Evolutionary conservation across 2,113 vertebrate species (phyloP).

Genomic region (Bothrops jararaca): DNA sequence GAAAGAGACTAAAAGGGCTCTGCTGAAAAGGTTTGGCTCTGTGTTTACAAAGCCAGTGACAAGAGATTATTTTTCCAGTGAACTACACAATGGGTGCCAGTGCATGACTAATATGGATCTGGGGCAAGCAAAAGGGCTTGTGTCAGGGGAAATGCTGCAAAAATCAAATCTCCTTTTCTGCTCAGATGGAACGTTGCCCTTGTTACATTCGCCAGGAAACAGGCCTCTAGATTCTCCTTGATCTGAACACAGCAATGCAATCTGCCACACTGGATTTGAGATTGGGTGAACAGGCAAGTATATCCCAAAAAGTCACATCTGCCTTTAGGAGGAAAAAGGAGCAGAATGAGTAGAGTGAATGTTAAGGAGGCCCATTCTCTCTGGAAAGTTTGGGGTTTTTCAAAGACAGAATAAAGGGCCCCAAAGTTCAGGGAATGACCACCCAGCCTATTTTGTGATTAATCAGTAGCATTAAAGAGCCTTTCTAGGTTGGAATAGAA

Average conservation of each 20-base stretch:
- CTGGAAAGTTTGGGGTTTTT: not conserved
- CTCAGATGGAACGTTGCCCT: slow-evolving; percentile 15
- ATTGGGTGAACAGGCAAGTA: not conserved
- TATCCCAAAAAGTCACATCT: not conserved
- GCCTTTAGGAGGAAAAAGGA: not conserved
- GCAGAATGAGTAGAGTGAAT: not conserved
- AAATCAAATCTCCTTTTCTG: slow-evolving; percentile 5
- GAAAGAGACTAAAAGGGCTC: slow-evolving; percentile 1
- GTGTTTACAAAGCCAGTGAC: slow-evolving; percentile 26
- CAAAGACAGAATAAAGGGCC: not conserved
- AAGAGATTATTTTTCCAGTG: slow-evolving; percentile 23
- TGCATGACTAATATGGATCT: slow-evolving; percentile 28
- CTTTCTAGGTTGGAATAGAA: not conserved
- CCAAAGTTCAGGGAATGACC: not conserved
- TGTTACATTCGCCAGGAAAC: not conserved
- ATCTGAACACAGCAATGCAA: not conserved
- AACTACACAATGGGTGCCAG: slow-evolving; percentile 13
- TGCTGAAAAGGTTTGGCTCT: slow-evolving; percentile 5
- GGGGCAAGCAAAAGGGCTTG: slow-evolving; percentile 22
- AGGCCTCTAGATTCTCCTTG: not conserved
- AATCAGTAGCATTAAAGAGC: not conserved
- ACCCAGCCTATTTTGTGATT: not conserved
- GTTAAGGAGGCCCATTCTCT: not conserved
- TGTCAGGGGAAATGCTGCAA: slow-evolving; percentile 8
- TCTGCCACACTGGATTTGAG: not conserved